Evolutionary conservation across 2,113 vertebrate genomes (phyloP).

Genomic region (Arizona elegans): DNA sequence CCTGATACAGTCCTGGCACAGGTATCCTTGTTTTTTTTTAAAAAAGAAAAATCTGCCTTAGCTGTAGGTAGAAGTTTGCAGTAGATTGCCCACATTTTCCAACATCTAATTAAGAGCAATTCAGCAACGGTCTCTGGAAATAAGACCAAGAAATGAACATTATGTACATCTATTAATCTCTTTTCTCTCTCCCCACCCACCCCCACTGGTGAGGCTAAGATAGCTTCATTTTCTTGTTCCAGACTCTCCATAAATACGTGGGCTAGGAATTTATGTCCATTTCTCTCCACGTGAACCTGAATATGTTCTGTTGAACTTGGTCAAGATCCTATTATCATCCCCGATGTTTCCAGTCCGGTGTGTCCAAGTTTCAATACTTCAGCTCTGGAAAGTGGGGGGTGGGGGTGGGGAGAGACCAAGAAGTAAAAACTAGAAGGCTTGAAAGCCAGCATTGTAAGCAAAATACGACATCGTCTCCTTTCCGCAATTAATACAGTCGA

Average conservation of each 20-base stretch:
- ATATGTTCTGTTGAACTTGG: constrained; percentile 44
- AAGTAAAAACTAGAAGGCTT: constrained; percentile 23
- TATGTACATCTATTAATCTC: neutral
- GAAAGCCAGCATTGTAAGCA: constrained; percentile 42
- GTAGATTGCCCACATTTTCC: constrained; percentile 14
- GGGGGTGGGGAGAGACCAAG: neutral
- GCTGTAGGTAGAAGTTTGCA: constrained; percentile 36
- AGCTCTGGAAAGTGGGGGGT: constrained; percentile 33
- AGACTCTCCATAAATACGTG: neutral
- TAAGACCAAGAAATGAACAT: neutral
- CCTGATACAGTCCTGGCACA: neutral
- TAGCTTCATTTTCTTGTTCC: neutral
- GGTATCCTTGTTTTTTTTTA: constrained; percentile 6
- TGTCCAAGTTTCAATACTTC: constrained; percentile 61
- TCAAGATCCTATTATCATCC: constrained; percentile 53
- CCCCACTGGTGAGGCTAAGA: neutral
- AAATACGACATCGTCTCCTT: constrained; percentile 34
- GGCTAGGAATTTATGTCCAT: constrained; percentile 40
- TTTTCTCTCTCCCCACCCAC: neutral
- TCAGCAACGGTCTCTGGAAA: constrained; percentile 23
- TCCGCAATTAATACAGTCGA: constrained; percentile 44
- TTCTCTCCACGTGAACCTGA: constrained; percentile 41
- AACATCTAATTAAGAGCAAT: constrained; percentile 27
- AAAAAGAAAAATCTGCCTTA: constrained; percentile 17
- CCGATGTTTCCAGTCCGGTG: constrained; percentile 52